Conservation (phyloP, 2,113 vertebrate genomes). For the Neodontobutis hainanensis region DNA sequence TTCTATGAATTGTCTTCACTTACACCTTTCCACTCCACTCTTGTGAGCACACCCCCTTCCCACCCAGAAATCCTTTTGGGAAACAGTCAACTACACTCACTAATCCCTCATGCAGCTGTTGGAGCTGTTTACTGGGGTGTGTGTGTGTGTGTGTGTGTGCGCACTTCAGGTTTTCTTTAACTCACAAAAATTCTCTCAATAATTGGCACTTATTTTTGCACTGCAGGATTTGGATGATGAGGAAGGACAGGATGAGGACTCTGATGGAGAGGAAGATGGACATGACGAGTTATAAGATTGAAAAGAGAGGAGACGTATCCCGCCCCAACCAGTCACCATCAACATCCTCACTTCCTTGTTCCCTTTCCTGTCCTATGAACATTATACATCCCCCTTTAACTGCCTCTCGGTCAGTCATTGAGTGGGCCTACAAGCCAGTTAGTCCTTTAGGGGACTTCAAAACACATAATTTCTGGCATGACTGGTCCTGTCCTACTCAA, state of each 20-base stretch:
- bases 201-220: background rate
- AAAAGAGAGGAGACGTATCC: conserved; percentile 62
- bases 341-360: conserved; percentile 65
- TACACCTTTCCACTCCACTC: background rate
- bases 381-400: conserved; percentile 65
- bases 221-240: conserved; percentile 83
- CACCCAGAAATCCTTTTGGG: conserved; percentile 66
- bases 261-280: conserved; percentile 82
- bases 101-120: conserved; percentile 65
- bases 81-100: conserved; percentile 12
- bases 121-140: conserved; percentile 30
- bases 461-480: conserved; percentile 36
- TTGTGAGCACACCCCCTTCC: conserved; percentile 30
- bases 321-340: conserved; percentile 67
- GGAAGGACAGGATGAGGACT: conserved; percentile 80
- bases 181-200: background rate
- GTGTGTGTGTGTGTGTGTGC: background rate
- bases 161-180: background rate
- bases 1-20: background rate
- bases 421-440: conserved; percentile 26
- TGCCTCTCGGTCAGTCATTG: conserved; percentile 49
- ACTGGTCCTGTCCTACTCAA: conserved; percentile 43
- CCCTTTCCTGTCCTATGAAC: conserved; percentile 72
- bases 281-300: conserved; percentile 90
- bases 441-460: conserved; percentile 39